phyloP scores from a whole-genome alignment of 2,888 invertebrate species.

The Cheilosia vernalis region DNA sequence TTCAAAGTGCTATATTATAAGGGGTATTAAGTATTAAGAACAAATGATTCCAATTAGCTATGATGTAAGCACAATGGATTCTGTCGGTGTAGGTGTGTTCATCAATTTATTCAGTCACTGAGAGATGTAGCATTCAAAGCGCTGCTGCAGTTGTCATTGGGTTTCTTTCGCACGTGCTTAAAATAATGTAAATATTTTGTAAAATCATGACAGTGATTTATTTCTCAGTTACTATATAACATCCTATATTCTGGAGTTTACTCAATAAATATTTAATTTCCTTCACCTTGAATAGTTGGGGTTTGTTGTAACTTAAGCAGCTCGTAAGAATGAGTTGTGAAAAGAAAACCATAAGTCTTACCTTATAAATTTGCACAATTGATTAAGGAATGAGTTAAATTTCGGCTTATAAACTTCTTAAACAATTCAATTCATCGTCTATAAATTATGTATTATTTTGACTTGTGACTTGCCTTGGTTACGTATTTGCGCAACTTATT shows the following conservation, averaged over 20 bases:
- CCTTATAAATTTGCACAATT: neutral
- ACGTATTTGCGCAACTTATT: neutral
- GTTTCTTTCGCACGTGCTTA: neutral
- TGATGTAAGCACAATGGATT: neutral
- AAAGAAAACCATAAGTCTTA: neutral
- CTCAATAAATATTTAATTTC: neutral
- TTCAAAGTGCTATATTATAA: neutral
- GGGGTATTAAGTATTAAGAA: neutral
- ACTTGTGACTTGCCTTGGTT: slow-evolving; percentile 4
- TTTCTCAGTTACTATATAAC: neutral
- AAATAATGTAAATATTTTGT: neutral
- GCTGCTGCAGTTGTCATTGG: neutral
- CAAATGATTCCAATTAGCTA: neutral
- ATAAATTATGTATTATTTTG: slow-evolving; percentile 16
- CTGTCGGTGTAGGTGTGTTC: neutral
- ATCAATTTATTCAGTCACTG: neutral
- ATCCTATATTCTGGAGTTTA: neutral
- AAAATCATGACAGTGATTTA: neutral
- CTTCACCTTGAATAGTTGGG: neutral
- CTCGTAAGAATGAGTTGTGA: neutral
- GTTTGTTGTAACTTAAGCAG: neutral
- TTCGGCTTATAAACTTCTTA: neutral
- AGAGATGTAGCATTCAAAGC: neutral
- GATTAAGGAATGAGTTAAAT: neutral
- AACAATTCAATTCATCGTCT: neutral